phyloP scores from a whole-genome alignment of 2,797 vertebrate genomes.

The Eidolon dupreanum region DNA sequence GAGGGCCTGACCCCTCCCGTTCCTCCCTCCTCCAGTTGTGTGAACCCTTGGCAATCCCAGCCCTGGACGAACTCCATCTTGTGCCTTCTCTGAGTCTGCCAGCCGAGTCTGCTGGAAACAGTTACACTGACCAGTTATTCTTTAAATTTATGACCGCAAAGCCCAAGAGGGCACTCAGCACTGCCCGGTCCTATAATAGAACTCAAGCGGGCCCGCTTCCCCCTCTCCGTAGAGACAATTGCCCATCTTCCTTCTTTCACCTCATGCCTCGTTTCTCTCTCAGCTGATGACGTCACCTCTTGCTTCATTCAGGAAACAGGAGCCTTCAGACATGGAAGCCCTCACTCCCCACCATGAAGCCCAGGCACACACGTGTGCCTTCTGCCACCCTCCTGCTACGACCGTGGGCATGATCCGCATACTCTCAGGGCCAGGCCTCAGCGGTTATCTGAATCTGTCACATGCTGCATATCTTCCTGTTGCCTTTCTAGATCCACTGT shows the following conservation, averaged over 20 bases:
- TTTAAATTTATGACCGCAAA: neutral
- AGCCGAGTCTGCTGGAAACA: neutral
- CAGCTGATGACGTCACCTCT: neutral
- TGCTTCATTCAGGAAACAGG: neutral
- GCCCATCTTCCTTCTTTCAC: neutral
- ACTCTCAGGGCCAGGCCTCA: neutral
- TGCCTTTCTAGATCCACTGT: neutral
- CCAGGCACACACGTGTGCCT: neutral
- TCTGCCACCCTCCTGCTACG: neutral
- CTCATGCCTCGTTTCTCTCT: neutral
- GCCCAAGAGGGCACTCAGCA: neutral
- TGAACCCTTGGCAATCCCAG: neutral
- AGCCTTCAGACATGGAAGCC: neutral
- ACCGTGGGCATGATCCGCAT: neutral
- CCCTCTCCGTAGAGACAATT: neutral
- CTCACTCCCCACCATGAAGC: neutral
- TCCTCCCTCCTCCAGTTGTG: no score
- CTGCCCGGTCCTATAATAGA: fast-evolving
- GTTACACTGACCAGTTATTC: neutral
- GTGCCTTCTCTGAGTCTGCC: neutral
- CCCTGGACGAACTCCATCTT: neutral
- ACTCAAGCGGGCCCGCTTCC: neutral
- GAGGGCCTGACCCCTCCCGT: neutral
- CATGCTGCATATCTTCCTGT: neutral
- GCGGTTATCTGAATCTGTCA: fast-evolving